Percentiles rank a stretch among this genome's conserved stretches.
These are phyloP conservation scores for Tetramorium alpestre DNA, from an alignment of 1,140 invertebrate genomes.

Conservation along the genomic window DNA sequence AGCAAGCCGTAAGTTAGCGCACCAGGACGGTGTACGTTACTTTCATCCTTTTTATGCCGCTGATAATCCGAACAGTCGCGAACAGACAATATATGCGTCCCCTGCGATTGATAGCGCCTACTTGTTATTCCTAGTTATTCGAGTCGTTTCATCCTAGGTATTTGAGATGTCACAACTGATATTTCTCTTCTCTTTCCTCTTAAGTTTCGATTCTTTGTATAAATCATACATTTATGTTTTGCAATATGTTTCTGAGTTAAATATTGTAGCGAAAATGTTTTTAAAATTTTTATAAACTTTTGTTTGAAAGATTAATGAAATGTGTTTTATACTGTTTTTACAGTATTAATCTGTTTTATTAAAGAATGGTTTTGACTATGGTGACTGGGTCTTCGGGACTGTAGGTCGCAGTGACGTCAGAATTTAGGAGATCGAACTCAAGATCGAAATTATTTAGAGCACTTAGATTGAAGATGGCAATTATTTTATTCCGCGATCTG, in stretches of 20 bases:
- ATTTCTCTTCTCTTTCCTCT: neutral
- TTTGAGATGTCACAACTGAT: neutral
- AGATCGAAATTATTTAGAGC: too few relatives aligned
- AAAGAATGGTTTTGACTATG: too few relatives aligned
- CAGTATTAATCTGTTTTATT: neutral
- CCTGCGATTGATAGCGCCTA: slow-evolving; percentile 44
- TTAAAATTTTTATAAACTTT: neutral
- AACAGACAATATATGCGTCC: neutral
- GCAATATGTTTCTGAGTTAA: neutral
- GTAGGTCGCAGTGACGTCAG: too few relatives aligned
- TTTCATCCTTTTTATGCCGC: neutral
- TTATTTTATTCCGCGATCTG: too few relatives aligned
- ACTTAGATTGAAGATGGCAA: too few relatives aligned
- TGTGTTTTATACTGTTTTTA: neutral
- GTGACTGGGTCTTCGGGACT: too few relatives aligned
- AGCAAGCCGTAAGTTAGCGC: slow-evolving; percentile 21
- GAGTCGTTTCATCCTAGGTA: neutral
- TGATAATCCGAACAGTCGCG: slow-evolving; percentile 31
- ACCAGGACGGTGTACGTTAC: slow-evolving; percentile 35
- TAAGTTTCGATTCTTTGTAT: neutral
- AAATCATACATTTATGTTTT: neutral
- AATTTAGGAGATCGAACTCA: too few relatives aligned
- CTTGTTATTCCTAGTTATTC: slow-evolving; percentile 32
- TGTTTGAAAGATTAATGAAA: neutral
- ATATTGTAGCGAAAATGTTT: neutral